Percentiles rank a stretch among this genome's conserved stretches.
phyloP scores from a whole-genome alignment of 2,888 invertebrate species.

The Apodemia duryi region DNA sequence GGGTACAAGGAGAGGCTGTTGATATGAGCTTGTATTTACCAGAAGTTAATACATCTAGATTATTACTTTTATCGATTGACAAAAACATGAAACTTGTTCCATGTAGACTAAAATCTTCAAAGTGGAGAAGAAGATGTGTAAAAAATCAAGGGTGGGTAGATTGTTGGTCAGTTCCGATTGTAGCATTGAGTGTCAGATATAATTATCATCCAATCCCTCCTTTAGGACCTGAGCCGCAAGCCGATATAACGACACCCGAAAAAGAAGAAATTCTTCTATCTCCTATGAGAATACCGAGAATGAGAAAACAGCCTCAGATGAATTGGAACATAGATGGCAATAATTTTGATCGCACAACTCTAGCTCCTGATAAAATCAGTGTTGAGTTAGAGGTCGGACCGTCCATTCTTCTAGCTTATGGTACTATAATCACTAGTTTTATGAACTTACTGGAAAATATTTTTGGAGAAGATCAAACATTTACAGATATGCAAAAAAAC shows the following conservation, averaged over 20 bases:
- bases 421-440: conserved; percentile 93
- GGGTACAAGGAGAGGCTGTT: conserved; percentile 97
- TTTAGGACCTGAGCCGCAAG: conserved; percentile 91
- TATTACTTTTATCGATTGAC: conserved; percentile 90
- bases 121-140: conserved; percentile 91
- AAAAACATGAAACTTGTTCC: conserved; percentile 93
- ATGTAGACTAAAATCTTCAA: conserved; percentile 74
- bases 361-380: conserved; percentile 93
- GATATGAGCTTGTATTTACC: conserved; percentile 94
- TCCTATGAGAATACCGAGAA: conserved; percentile 93
- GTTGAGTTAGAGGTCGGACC: conserved; percentile 97
- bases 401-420: conserved; percentile 94
- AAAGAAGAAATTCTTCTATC: conserved; percentile 95
- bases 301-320: conserved; percentile 84
- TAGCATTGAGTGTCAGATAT: conserved; percentile 94
- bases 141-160: conserved; percentile 92
- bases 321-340: conserved; percentile 84
- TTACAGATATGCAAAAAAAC: conserved; percentile 92
- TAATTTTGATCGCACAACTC: conserved; percentile 91
- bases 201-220: conserved; percentile 96
- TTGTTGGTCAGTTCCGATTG: conserved; percentile 97
- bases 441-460: conserved; percentile 97
- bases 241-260: conserved; percentile 95
- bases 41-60: conserved; percentile 92
- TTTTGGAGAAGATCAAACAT: conserved; percentile 96